A percentile compares a stretch with the other conserved stretches of the same genome.
These are phyloP conservation scores for Solenopsis invicta DNA, from an alignment of 1,140 invertebrate species.

Conservation along the genomic window DNA sequence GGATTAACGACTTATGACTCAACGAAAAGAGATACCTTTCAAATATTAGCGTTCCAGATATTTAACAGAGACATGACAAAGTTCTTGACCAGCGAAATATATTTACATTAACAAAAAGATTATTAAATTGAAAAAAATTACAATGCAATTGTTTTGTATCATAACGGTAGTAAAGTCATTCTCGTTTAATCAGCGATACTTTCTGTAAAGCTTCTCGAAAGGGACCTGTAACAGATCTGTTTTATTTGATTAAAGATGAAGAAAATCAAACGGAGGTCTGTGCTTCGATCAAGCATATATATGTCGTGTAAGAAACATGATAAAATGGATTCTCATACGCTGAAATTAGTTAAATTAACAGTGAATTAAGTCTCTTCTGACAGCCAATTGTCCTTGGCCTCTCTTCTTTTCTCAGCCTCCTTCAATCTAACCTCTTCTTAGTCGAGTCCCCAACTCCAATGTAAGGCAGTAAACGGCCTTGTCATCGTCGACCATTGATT, in stretches of 20 bases:
- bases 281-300: background rate
- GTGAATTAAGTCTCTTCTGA: slow-evolving; percentile 1
- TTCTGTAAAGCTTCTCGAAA: background rate
- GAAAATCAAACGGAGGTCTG: no score
- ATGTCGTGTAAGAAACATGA: background rate
- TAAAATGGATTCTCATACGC: background rate
- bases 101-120: background rate
- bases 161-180: background rate
- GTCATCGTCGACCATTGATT: slow-evolving; percentile 59
- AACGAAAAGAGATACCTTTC: background rate
- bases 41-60: slow-evolving; percentile 6
- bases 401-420: background rate
- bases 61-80: slow-evolving; percentile 7
- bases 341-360: slow-evolving; percentile 24
- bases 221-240: background rate
- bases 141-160: background rate
- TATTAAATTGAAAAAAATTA: background rate
- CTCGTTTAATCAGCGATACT: background rate
- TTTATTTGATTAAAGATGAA: background rate
- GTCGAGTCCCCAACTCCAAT: slow-evolving; percentile 14
- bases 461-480: slow-evolving; percentile 55
- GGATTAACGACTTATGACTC: slow-evolving; percentile 21
- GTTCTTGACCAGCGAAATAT: background rate
- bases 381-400: slow-evolving; percentile 21
- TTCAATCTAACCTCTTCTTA: slow-evolving; percentile 11